Evolutionary conservation across 2,797 vertebrate species (phyloP), one percentile per base, ranked within the genome.

Genomic region (Otus scops): DNA sequence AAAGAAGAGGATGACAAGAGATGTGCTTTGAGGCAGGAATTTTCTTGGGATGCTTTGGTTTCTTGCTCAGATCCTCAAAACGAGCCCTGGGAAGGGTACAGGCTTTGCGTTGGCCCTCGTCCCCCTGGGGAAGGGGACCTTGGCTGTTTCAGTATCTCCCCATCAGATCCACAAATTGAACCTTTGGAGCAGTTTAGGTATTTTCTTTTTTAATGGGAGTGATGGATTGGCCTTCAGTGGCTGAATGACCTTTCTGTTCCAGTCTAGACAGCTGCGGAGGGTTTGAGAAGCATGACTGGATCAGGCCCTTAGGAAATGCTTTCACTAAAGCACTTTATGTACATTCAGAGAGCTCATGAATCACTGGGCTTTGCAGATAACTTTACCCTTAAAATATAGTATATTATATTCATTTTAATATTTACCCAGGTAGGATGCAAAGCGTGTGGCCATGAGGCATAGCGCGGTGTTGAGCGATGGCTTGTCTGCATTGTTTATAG

Each of bases 211-310:
- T 94, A 95, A 91, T 92, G 56, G 90, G 78, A 95, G 78, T 96
- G 96, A 97, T 95, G 90, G 86, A 97, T 96, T 97, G 75, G 95
- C 92, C 96, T 97, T 96, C 93, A 65, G 96, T 93, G 96, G 86
- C 93, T 97, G 86, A 95, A 95, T 97, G 90, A 96, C 95, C 91
- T 97, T 95, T 97, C 89, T 93, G 83, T 94, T 97, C 88, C 65
- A 89, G 81, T 61, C 93, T 77, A 94, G 88, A 94, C 95, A 95
- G 76, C 95, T 95, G 95, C 13, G 0, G 82, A 93, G 76, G 69
- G 74, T 63, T 92, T 86, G 92, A 85, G 93, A 89, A 89, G 85
- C 78, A 92, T 50, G 85, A 28, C 95, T 95, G 93, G 95, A 95
- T 93, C 94, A 92, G 85, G 85, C 84, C 94, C 92, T 93, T 94